Percentiles rank a stretch among this genome's conserved stretches.
These are phyloP conservation scores for Pachycephus smyrnensis DNA, from an alignment of 2,888 invertebrate species.

Conservation along the genomic window DNA sequence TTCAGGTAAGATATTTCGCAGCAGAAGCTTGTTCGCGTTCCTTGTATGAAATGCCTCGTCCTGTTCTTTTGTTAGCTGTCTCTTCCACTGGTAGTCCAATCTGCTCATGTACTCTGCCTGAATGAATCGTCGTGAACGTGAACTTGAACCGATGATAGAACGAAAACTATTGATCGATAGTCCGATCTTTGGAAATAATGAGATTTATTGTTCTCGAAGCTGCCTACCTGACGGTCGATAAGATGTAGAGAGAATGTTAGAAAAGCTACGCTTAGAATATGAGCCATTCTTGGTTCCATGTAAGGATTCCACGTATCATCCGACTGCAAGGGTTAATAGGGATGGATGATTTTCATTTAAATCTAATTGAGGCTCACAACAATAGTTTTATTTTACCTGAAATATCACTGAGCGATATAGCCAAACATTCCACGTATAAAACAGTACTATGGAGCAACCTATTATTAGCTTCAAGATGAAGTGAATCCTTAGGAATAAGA, in stretches of 20 bases:
- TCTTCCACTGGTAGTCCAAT: slow-evolving; percentile 86
- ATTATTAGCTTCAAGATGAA: slow-evolving; percentile 84
- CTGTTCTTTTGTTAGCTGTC: slow-evolving; percentile 82
- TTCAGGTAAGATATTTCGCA: slow-evolving; percentile 92
- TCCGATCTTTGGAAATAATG: slow-evolving; percentile 14
- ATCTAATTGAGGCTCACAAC: not conserved
- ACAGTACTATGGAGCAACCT: slow-evolving; percentile 73
- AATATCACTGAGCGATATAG: slow-evolving; percentile 71
- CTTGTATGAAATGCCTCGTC: slow-evolving; percentile 88
- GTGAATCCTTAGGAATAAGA: slow-evolving; percentile 87
- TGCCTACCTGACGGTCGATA: slow-evolving; percentile 82
- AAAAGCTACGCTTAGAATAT: slow-evolving; percentile 79
- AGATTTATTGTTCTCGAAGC: slow-evolving; percentile 14
- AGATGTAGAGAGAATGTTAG: slow-evolving; percentile 83
- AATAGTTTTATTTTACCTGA: slow-evolving; percentile 61
- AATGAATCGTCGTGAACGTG: slow-evolving; percentile 33
- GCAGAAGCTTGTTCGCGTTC: slow-evolving; percentile 86
- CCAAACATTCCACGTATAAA: slow-evolving; percentile 80
- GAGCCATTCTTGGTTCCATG: slow-evolving; percentile 77
- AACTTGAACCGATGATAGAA: slow-evolving; percentile 28
- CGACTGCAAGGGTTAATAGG: slow-evolving; percentile 66
- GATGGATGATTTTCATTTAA: not conserved
- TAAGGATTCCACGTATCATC: slow-evolving; percentile 79
- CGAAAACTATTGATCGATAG: slow-evolving; percentile 27
- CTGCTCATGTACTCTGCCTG: slow-evolving; percentile 88